Conservation (phyloP, 2,113 vertebrate genomes). For the Elachura formosa region DNA sequence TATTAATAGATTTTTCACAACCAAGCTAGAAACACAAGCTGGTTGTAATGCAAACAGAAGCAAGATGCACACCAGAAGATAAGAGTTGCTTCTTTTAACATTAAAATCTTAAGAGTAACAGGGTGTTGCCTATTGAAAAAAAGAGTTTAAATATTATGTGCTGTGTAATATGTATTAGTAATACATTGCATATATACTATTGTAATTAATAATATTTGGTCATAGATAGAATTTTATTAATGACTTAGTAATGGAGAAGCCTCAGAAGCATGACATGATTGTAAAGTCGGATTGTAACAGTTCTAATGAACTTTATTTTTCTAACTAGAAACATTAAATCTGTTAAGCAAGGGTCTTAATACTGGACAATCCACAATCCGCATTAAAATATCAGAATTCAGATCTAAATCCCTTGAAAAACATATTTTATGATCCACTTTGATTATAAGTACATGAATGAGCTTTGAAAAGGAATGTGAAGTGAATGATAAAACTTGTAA, state of each 20-base stretch:
- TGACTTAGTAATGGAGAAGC: background rate
- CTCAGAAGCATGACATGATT: background rate
- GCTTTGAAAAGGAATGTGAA: background rate
- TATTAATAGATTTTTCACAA: background rate
- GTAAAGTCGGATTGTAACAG: background rate
- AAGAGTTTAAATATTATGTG: background rate
- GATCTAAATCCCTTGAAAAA: background rate
- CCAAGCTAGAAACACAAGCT: background rate
- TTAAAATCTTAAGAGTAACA: background rate
- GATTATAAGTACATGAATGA: background rate
- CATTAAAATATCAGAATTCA: background rate
- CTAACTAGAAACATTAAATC: background rate
- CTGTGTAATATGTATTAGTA: background rate
- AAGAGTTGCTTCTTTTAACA: background rate
- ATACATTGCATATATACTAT: too few species aligned
- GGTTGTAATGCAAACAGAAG: background rate
- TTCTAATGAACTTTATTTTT: background rate
- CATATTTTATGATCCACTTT: background rate
- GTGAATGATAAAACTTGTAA: background rate
- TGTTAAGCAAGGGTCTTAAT: background rate
- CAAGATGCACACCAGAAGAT: background rate
- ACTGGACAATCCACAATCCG: background rate
- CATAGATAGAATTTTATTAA: background rate
- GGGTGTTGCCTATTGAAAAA: background rate
- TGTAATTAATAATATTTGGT: background rate